A percentile compares a stretch with the other conserved stretches of the same genome.
phyloP scores from a whole-genome alignment of 2,113 vertebrate genomes.

The Apteryx owenii region DNA sequence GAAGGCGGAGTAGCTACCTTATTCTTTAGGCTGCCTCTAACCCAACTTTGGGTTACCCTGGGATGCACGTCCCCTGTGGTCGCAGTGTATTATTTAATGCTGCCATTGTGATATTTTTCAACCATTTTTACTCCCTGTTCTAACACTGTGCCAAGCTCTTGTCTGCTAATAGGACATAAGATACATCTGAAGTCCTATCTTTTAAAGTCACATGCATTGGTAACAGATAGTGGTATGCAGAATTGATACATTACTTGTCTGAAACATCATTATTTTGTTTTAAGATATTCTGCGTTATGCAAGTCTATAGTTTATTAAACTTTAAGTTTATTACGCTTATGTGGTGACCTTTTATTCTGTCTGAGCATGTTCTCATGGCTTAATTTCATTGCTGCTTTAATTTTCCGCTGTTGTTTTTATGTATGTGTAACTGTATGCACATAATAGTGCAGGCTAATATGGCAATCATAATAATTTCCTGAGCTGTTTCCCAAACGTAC shows the following conservation, averaged over 20 bases:
- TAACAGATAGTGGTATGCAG: background rate
- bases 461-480: background rate
- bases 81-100: background rate
- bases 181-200: background rate
- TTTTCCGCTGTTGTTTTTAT: background rate
- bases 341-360: background rate
- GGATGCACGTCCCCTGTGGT: background rate
- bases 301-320: background rate
- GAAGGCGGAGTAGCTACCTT: background rate
- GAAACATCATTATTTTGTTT: background rate
- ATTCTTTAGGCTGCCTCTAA: background rate
- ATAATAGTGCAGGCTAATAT: background rate
- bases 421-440: rapidly evolving
- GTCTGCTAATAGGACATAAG: background rate
- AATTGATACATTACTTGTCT: background rate
- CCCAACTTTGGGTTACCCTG: background rate
- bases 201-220: rapidly evolving
- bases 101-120: background rate
- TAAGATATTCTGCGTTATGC: background rate
- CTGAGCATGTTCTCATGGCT: background rate
- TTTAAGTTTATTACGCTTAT: background rate
- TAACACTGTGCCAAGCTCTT: background rate
- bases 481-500: background rate
- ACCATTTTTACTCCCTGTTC: background rate
- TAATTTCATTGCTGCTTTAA: background rate